phyloP scores from a whole-genome alignment of 2,888 invertebrate genomes.

The Ceramica pisi region DNA sequence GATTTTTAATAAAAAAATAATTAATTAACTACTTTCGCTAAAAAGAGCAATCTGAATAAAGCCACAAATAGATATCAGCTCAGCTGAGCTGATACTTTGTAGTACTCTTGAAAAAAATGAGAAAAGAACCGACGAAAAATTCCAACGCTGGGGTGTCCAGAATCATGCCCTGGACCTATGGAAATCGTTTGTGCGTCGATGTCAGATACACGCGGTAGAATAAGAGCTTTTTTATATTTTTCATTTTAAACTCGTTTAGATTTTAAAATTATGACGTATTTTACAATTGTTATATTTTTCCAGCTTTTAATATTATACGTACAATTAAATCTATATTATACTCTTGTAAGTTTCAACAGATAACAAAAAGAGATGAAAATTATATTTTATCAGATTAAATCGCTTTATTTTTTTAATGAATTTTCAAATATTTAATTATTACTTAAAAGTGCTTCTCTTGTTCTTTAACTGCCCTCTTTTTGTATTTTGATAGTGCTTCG shows the following conservation, averaged over 20 bases:
- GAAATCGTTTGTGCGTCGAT: too few relatives aligned
- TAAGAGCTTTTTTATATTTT: constrained; percentile 30
- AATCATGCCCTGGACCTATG: too few relatives aligned
- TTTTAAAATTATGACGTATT: constrained; percentile 3
- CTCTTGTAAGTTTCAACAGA: neutral
- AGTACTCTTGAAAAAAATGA: too few relatives aligned
- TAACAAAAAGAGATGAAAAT: neutral
- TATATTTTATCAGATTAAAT: neutral
- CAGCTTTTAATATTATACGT: constrained; percentile 28
- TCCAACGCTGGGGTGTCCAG: too few relatives aligned
- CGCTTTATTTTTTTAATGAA: neutral
- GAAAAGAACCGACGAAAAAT: too few relatives aligned
- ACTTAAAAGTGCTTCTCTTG: neutral
- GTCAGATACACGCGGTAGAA: too few relatives aligned
- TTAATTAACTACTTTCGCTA: too few relatives aligned
- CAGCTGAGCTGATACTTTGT: too few relatives aligned
- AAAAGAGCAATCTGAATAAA: too few relatives aligned
- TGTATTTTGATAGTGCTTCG: constrained; percentile 15
- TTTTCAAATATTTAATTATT: neutral
- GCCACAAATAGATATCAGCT: too few relatives aligned
- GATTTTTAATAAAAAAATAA: too few relatives aligned
- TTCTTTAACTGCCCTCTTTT: neutral
- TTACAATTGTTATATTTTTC: constrained; percentile 45
- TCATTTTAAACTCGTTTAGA: constrained; percentile 9
- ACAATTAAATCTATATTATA: constrained; percentile 10